A percentile compares a stretch with the other conserved stretches of the same genome.
Evolutionary conservation across 2,797 vertebrate species (phyloP).

Genomic region (Spatula versicolor): DNA sequence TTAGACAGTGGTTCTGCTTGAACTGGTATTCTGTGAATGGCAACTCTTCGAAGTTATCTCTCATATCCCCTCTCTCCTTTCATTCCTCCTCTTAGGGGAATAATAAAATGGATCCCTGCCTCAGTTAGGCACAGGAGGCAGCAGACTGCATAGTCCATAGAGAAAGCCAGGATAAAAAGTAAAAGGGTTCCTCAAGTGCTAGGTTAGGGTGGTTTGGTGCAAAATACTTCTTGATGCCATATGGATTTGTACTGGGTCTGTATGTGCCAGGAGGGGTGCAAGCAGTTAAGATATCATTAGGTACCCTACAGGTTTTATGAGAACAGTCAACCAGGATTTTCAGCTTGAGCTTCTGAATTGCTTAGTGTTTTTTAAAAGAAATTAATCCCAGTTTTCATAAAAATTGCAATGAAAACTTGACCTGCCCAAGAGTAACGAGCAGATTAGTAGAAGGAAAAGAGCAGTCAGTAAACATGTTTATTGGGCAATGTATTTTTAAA

Average conservation of each 20-base stretch:
- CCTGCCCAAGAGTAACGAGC: background rate
- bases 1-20: background rate
- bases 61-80: background rate
- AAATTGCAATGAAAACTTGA: background rate
- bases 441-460: background rate
- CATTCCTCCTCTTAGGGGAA: background rate
- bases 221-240: background rate
- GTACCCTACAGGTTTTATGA: background rate
- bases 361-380: background rate
- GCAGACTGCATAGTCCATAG: background rate
- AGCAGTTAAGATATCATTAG: background rate
- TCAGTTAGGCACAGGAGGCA: background rate
- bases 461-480: background rate
- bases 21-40: background rate
- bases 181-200: background rate
- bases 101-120: background rate
- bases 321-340: background rate
- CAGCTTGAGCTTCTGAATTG: background rate
- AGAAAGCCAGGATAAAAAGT: background rate
- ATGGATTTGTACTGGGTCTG: background rate
- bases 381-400: fast-evolving
- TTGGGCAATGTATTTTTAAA: background rate
- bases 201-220: background rate
- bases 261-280: background rate
- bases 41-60: background rate